Evolutionary conservation across 2,113 vertebrate genomes (phyloP).

Genomic region (Tragelaphus buxtoni): DNA sequence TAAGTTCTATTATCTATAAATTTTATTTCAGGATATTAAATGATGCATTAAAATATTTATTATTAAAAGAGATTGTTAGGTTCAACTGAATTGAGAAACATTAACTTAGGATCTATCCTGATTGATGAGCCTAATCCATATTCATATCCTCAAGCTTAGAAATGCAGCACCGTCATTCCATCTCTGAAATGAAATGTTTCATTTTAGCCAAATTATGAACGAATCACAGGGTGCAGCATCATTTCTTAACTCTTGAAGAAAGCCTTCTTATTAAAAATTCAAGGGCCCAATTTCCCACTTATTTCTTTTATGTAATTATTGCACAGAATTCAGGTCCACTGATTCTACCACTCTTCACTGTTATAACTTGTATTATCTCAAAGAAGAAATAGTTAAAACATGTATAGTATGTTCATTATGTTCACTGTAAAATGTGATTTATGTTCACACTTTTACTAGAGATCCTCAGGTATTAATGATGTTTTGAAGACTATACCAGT

Average conservation of each 20-base stretch:
- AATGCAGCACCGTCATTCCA: background rate
- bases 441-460: background rate
- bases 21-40: constrained; percentile 42
- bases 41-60: constrained; percentile 23
- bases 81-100: background rate
- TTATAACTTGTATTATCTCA: background rate
- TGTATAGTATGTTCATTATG: background rate
- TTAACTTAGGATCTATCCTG: background rate
- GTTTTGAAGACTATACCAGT: background rate
- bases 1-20: background rate
- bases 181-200: constrained; percentile 23
- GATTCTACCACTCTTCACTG: background rate
- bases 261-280: constrained; percentile 1
- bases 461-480: background rate
- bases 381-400: constrained; percentile 21
- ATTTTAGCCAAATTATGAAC: constrained; percentile 4
- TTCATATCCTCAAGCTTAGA: background rate
- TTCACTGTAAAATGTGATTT: background rate
- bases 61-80: constrained; percentile 22
- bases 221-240: background rate
- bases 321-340: background rate
- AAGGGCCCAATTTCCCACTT: background rate
- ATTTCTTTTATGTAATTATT: background rate
- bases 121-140: background rate
- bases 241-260: constrained; percentile 9